Percentiles rank a stretch among this genome's conserved stretches.
These are phyloP conservation scores for Hyperopisus bebe DNA, from an alignment of 2,113 vertebrate species.

Conservation along the genomic window DNA sequence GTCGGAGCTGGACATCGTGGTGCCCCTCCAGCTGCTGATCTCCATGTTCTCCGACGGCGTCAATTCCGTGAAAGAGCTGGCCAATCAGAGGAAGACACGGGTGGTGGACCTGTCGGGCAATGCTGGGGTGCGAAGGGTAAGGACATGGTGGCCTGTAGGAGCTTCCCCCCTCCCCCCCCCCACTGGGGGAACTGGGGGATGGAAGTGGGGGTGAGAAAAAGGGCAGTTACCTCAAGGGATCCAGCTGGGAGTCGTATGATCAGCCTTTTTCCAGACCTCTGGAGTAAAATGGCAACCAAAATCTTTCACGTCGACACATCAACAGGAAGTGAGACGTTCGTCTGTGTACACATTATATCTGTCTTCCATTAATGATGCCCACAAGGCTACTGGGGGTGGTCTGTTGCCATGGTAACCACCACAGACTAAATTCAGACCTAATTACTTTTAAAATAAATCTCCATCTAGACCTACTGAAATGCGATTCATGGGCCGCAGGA, in stretches of 20 bases:
- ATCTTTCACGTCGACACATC: background rate
- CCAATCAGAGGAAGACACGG: slow-evolving; percentile 87
- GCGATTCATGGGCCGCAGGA: background rate
- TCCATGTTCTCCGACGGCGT: slow-evolving; percentile 99
- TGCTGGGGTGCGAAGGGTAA: slow-evolving; percentile 82
- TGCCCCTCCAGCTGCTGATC: slow-evolving; percentile 90
- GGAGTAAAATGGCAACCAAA: background rate
- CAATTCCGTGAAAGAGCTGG: slow-evolving; percentile 94
- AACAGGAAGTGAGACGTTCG: background rate
- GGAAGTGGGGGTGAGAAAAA: background rate
- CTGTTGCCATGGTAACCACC: slow-evolving; percentile 54
- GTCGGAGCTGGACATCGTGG: slow-evolving; percentile 93
- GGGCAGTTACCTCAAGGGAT: background rate
- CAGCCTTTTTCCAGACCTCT: background rate
- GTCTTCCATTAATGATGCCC: slow-evolving; percentile 29
- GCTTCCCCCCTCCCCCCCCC: background rate
- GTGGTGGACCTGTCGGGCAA: slow-evolving; percentile 74
- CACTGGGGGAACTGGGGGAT: background rate
- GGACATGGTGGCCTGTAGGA: background rate
- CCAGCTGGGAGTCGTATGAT: background rate
- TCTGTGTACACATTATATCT: slow-evolving; percentile 12
- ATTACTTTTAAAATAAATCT: slow-evolving; percentile 38
- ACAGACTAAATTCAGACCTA: slow-evolving; percentile 50
- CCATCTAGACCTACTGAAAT: background rate
- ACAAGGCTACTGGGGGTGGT: slow-evolving; percentile 16